A percentile compares a stretch with the other conserved stretches of the same genome.
Evolutionary conservation across 2,113 vertebrate genomes (phyloP).

Genomic region (Chionodraco myersi): DNA sequence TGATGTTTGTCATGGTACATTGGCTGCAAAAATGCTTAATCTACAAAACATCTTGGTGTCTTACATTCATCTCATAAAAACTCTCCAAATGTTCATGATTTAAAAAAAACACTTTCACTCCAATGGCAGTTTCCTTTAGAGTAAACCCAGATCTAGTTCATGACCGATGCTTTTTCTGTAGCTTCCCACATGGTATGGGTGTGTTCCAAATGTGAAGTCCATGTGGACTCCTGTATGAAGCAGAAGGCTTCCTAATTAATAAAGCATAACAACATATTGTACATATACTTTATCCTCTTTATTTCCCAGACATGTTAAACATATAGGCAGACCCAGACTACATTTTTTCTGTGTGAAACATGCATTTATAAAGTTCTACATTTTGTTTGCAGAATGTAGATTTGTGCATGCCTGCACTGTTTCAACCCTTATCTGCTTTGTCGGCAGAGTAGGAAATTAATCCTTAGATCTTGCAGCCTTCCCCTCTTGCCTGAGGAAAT

Average conservation of each 20-base stretch:
- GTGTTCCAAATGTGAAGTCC: neutral
- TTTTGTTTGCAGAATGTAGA: constrained; percentile 44
- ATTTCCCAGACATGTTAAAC: neutral
- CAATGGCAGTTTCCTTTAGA: neutral
- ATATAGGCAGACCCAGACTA: neutral
- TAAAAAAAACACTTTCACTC: neutral
- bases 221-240: neutral
- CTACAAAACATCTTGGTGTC: constrained; percentile 17
- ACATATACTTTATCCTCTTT: neutral
- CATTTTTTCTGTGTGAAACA: constrained; percentile 7
- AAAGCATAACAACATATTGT: neutral
- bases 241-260: neutral
- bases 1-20: constrained; percentile 25
- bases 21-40: constrained; percentile 19
- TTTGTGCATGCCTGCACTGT: constrained; percentile 55
- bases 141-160: constrained; percentile 4
- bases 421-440: constrained; percentile 73
- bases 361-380: constrained; percentile 33
- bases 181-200: neutral
- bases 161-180: no score
- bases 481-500: constrained; percentile 73
- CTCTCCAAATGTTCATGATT: neutral
- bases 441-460: constrained; percentile 70
- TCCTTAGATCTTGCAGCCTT: constrained; percentile 66
- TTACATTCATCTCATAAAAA: neutral